Evolutionary conservation across 1,140 invertebrate genomes (phyloP).

Genomic region (Asbolus verrucosus): DNA sequence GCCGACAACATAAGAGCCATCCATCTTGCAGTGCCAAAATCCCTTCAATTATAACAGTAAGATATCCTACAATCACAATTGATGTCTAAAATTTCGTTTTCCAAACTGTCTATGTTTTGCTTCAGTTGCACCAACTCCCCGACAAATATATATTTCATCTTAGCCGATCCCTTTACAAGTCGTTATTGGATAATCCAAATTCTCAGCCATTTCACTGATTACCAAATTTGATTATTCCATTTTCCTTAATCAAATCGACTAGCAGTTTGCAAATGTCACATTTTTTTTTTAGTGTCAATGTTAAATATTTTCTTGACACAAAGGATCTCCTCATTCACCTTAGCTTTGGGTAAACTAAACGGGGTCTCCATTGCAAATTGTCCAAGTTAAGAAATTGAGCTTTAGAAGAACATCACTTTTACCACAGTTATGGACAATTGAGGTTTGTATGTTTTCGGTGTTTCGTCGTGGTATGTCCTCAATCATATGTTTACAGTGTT

Average conservation of each 20-base stretch:
- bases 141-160: neutral
- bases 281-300: slow-evolving; percentile 45
- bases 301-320: slow-evolving; percentile 48
- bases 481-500: slow-evolving; percentile 47
- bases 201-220: slow-evolving; percentile 48
- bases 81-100: slow-evolving; percentile 4
- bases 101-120: neutral
- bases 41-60: slow-evolving; percentile 3
- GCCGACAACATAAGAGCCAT: neutral
- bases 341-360: slow-evolving; percentile 15
- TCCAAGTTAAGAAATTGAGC: no score
- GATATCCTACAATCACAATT: neutral
- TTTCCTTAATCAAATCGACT: slow-evolving; percentile 45
- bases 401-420: no score
- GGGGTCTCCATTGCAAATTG: slow-evolving; percentile 52
- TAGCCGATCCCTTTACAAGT: slow-evolving; percentile 45
- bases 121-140: neutral
- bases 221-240: slow-evolving; percentile 49
- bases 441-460: slow-evolving; percentile 13
- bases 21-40: slow-evolving; percentile 1
- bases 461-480: slow-evolving; percentile 15
- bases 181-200: slow-evolving; percentile 27
- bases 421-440: slow-evolving; percentile 48
- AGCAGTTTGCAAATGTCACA: slow-evolving; percentile 30
- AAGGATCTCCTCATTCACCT: neutral